Base-by-base conservation (phyloP, 2,888 invertebrate species). In the Achlya flavicornis region DNA sequence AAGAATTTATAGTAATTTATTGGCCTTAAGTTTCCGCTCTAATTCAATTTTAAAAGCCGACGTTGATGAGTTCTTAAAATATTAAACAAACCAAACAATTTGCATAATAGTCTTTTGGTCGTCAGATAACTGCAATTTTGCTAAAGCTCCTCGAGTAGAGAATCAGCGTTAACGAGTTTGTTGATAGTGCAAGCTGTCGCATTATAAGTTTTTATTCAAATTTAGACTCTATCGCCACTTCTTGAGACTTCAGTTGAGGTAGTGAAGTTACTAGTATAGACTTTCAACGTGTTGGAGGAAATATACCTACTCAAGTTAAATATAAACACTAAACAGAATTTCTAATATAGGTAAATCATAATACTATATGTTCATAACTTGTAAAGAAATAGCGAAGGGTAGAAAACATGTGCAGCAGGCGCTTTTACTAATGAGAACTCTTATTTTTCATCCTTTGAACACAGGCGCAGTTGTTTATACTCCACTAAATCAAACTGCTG, bases 211-310 rank as follows among this genome's bases (percentile, higher is more conserved):
- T 53, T 53, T 53, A 53, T 53, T 19, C 3, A 48, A 46, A 48
- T 53, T 53, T 19, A 6, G 53, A 16, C 53, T 53, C 63, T 73
- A 75, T 74, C 71, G 69, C 75, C 73, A 77, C 71, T 76, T n/a
- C 6, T 7, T 46, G 46, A 43, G 6, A 43, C 2, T 6, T 46
- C 10, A 43, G 2, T 43, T 14, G 2, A 4, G 2, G 26, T 26
- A 26, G 26, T 26, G 1, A 26, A 26, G 26, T 26, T 26, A 26
- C 26, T 26, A 26, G 1, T 1, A 26, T 26, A 26, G 26, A 26
- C 26, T 26, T 26, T 26, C 1, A 26, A 26, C 26, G 26, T 26
- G 26, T 26, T 26, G 26, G 26, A 26, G 26, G 26, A 26, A 26
- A 26, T 26, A 26, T 26, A 26, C 26, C 26, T 26, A 26, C 26